A percentile compares a stretch with the other conserved stretches of the same genome.
phyloP scores from a whole-genome alignment of 2,797 vertebrate species.

The Onychomys leucogaster region DNA sequence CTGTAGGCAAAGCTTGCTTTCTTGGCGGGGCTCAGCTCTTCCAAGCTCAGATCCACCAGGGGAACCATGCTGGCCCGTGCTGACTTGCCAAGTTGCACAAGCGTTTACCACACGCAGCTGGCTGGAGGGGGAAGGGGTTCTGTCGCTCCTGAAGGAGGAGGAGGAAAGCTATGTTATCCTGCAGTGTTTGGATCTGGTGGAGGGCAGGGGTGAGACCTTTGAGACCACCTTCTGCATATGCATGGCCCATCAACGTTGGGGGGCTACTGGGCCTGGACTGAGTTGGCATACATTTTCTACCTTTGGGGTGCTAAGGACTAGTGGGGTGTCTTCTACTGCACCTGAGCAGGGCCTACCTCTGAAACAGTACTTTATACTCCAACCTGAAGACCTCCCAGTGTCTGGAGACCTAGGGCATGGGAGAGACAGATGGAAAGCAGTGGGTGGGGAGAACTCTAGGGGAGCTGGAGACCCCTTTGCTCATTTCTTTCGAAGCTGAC shows the following conservation, averaged over 20 bases:
- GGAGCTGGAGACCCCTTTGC: not conserved
- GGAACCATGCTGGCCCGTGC: slow-evolving; percentile 83
- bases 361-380: not conserved
- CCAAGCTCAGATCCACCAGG: slow-evolving; percentile 86
- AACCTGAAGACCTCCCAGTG: slow-evolving; percentile 9
- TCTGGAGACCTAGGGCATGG: slow-evolving; percentile 20
- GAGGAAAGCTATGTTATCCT: slow-evolving; percentile 50
- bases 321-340: slow-evolving; percentile 58
- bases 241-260: not conserved
- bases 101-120: slow-evolving; percentile 86
- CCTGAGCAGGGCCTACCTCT: slow-evolving; percentile 63
- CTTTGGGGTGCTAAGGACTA: slow-evolving; percentile 60
- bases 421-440: not conserved
- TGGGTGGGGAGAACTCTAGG: not conserved
- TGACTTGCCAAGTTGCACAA: slow-evolving; percentile 86
- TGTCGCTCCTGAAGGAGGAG: slow-evolving; percentile 64
- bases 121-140: slow-evolving; percentile 75
- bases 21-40: slow-evolving; percentile 87
- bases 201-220: not conserved
- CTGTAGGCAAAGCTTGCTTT: slow-evolving; percentile 83
- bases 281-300: not conserved
- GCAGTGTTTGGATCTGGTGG: not conserved
- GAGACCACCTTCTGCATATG: not conserved
- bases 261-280: not conserved
- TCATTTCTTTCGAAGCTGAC: not conserved